Base-by-base conservation (phyloP, 2,113 vertebrate species). In the Boulengeromyrus knoepffleri region DNA sequence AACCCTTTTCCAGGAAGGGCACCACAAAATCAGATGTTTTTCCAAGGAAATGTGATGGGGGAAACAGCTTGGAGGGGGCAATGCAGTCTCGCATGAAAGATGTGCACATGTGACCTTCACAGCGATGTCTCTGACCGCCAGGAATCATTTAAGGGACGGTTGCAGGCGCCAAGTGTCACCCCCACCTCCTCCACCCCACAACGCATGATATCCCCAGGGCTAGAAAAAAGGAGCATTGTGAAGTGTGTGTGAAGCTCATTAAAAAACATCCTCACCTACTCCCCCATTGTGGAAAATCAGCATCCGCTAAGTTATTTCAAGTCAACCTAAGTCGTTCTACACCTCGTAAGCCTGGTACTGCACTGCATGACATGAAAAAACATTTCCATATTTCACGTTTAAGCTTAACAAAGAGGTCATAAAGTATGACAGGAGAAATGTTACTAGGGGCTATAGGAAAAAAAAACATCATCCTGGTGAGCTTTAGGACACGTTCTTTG, bases 281-380 rank as follows among this genome's bases (percentile, higher is more conserved):
- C 49, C 85, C 31, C 50, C 85, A 50, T 56, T 87, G 27, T 87
- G 47, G 49, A 56, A 87, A 53, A 36, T 45, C 83, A 56, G 85
- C 85, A 53, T 87, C 17, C 50, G 31, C n/a, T 15, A 87, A 52
- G 49, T 87, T 87, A 52, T 87, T 87, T 53, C 27, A 87, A 53
- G 15, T 27, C 85, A 53, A 19, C 19, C 27, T 42, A 53, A 56
- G 27, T 53, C 15, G 49, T 27, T 87, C 50, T 56, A 39, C 50
- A 87, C 85, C 50, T 52, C 31, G 7, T 21, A 53, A 87, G 49
- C 49, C 50, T 19, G 49, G 50, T 8, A 53, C 36, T 85, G 42
- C 45, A n/a, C 83, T 45, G 19, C 83, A 42, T 39, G 50, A 27
- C 62, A 1, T 27, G 62, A 66, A 66, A 87, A 87, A 87, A 52